Evolutionary conservation across 2,888 invertebrate species (phyloP).

Genomic region (Muscina levida): DNA sequence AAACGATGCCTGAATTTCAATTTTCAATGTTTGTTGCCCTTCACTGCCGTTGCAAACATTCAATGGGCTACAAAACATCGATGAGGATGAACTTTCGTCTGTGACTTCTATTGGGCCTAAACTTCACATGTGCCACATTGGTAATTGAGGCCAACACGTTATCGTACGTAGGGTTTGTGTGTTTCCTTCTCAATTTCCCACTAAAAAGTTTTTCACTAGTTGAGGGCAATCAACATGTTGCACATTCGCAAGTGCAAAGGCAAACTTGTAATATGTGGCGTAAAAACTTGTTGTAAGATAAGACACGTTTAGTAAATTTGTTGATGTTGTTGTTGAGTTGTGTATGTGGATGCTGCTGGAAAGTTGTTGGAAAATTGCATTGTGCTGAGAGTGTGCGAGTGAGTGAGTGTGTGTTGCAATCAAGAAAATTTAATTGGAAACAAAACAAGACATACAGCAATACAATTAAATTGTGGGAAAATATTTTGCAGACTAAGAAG

Average conservation of each 20-base stretch:
- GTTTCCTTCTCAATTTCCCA: constrained; percentile 17
- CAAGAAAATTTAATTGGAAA: background rate
- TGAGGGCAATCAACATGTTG: constrained; percentile 19
- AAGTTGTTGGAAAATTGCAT: constrained; percentile 15
- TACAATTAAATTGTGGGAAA: constrained; percentile 27
- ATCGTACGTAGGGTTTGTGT: constrained; percentile 7
- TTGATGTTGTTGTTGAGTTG: background rate
- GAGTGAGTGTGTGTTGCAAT: background rate
- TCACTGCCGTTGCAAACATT: too few species aligned
- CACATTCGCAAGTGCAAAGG: constrained; percentile 5
- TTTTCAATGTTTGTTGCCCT: too few species aligned
- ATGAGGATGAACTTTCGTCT: background rate
- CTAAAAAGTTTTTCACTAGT: background rate
- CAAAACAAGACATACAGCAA: background rate
- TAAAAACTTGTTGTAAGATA: background rate
- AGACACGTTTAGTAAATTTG: constrained; percentile 9
- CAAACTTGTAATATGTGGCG: background rate
- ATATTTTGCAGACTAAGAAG: background rate
- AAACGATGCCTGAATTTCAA: too few species aligned
- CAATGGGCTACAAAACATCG: too few species aligned
- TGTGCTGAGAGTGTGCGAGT: constrained; percentile 2
- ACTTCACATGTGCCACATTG: constrained; percentile 14
- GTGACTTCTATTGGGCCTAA: background rate
- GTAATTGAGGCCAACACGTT: constrained; percentile 5
- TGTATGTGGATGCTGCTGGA: background rate